phyloP scores from a whole-genome alignment of 1,140 invertebrate species.

The Ganaspis sp. region DNA sequence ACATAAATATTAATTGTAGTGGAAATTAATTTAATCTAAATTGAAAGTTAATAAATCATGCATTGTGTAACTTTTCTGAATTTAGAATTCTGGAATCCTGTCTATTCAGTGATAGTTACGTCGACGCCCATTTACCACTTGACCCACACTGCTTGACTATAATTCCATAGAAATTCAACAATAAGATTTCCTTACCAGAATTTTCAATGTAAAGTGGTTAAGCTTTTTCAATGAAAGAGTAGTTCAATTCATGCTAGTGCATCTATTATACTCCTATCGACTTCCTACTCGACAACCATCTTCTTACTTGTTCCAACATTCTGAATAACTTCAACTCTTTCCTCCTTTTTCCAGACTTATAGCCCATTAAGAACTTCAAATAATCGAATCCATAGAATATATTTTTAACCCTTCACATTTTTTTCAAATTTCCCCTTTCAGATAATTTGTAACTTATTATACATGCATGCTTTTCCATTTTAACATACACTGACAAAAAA shows the following conservation, averaged over 20 bases:
- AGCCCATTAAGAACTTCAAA: no score
- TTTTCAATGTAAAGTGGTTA: constrained; percentile 27
- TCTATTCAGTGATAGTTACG: background rate
- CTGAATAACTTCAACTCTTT: background rate
- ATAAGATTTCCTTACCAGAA: background rate
- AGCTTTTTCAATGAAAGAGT: constrained; percentile 18
- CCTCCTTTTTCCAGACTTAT: background rate
- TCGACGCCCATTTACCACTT: background rate
- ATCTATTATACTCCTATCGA: constrained; percentile 25
- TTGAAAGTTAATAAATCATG: background rate
- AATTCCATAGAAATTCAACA: constrained; percentile 15
- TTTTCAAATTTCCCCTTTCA: no score
- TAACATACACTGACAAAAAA: no score
- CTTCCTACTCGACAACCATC: background rate
- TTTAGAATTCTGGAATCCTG: background rate
- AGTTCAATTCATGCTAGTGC: constrained; percentile 17
- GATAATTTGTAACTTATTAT: no score
- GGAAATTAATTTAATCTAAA: no score
- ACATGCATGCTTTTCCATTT: no score
- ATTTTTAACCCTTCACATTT: no score
- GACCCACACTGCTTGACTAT: background rate
- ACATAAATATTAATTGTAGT: no score
- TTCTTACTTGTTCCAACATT: background rate
- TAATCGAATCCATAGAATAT: no score
- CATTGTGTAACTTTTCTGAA: background rate